Conservation (phyloP, 92 coral and sea anemone species). For the Chrysogorgia sp. region DNA sequence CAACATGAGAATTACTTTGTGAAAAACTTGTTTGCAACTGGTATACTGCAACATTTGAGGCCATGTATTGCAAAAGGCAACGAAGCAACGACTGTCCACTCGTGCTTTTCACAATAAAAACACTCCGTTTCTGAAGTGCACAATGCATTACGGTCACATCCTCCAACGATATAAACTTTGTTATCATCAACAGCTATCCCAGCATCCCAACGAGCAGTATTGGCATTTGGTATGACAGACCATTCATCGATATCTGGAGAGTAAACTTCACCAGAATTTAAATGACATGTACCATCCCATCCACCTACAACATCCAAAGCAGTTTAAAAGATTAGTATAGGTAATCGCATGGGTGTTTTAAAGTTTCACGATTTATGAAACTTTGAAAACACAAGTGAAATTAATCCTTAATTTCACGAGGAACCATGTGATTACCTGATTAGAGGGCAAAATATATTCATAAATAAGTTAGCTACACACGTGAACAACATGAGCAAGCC, state of each 20-base stretch:
- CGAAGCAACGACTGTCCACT: constrained; percentile 91
- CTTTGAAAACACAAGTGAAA: too few relatives aligned
- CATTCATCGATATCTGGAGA: constrained; percentile 97
- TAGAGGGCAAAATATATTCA: too few relatives aligned
- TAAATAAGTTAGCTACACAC: too few relatives aligned
- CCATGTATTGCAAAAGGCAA: constrained; percentile 97
- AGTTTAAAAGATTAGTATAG: too few relatives aligned
- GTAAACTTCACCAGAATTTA: constrained; percentile 91
- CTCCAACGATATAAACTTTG: constrained; percentile 88
- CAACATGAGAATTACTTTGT: constrained; percentile 47
- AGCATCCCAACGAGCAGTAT: constrained; percentile 99
- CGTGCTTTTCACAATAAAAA: constrained; percentile 84
- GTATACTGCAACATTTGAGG: constrained; percentile 89
- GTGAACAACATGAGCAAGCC: too few relatives aligned
- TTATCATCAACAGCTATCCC: constrained; percentile 98
- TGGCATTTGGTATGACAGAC: constrained; percentile 83
- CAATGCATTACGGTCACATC: constrained; percentile 97
- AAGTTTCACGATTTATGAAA: too few relatives aligned
- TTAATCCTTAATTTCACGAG: too few relatives aligned
- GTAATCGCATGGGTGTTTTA: too few relatives aligned
- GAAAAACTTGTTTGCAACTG: constrained; percentile 82
- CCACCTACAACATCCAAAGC: constrained; percentile 68
- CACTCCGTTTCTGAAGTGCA: constrained; percentile 97
- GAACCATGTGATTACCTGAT: too few relatives aligned
- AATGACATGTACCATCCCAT: constrained; percentile 93